Evolutionary conservation across 1,140 invertebrate species (phyloP), one percentile per base, ranked within the genome.

Genomic region (Sogatella furcifera): DNA sequence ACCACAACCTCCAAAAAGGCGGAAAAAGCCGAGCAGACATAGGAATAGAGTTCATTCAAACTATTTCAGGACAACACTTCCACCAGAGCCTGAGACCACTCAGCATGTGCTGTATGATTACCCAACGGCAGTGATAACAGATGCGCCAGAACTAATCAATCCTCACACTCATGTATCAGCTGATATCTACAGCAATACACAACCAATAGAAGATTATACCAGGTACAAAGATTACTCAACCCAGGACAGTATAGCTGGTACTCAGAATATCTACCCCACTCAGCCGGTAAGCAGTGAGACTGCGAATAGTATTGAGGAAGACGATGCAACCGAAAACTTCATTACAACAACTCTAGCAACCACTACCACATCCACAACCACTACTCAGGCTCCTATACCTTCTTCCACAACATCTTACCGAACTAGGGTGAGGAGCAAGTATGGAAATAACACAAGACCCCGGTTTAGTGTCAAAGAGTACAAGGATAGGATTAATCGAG

Each of bases 381-480:
- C 63, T 2, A 54, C 59, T 2, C 11, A 60, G 19, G 31, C 44
- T 4, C 22, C 61, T 15, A 1, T 56, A 9, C 41, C 66, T 1
- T 46, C 60, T 2, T 21, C 57, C 0, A 21, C 52, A 8, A 43
- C 52, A 24, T 11, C 19, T 3, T 49, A 49, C 11, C 24, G 28
- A 42, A 15, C 49, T 21, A 56, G 58, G 38, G 11, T 62, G 11
- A 66, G 64, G 38, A 64, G 59, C n/a, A 66, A 66, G 53, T 65
- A 66, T 55, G 64, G 62, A 5, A 68, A 64, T 55, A 57, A 62
- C 14, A 63, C 65, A 0, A 62, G 68, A 55, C 68, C 68, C 17
- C 52, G 68, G 53, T 69, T 69, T 55, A 69, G 68, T 43, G 66
- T 69, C 17, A 69, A 78, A 62, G 76, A 78, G 53, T 78, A 78